phyloP scores from a whole-genome alignment of 1,140 invertebrate genomes.

The Saccostrea echinata region DNA sequence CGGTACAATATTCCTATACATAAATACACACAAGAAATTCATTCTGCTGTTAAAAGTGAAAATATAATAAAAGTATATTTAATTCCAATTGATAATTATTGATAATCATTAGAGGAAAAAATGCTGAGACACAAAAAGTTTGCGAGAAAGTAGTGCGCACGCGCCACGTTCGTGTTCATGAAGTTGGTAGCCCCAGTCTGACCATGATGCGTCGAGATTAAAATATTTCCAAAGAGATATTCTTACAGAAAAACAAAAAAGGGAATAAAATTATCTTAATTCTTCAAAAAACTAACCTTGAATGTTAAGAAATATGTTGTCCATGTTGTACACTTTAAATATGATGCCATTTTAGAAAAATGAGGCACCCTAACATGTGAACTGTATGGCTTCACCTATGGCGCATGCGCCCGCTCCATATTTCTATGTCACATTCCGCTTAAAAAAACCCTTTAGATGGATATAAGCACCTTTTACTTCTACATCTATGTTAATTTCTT shows the following conservation, averaged over 20 bases:
- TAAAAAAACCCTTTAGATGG: slow-evolving; percentile 22
- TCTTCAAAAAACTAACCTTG: slow-evolving; percentile 8
- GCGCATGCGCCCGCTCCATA: slow-evolving; percentile 11
- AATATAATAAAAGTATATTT: slow-evolving; percentile 4
- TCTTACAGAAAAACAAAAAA: not conserved
- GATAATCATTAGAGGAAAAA: not conserved
- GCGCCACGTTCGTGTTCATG: slow-evolving; percentile 32
- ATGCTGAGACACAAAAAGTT: slow-evolving; percentile 5
- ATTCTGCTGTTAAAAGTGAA: not conserved
- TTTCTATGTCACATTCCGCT: slow-evolving; percentile 24
- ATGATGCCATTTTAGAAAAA: slow-evolving; percentile 25
- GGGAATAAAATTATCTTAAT: not conserved
- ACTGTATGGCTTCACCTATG: slow-evolving; percentile 18
- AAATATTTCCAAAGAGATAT: not conserved
- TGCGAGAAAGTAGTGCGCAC: slow-evolving; percentile 10
- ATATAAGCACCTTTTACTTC: slow-evolving; percentile 36
- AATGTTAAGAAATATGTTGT: slow-evolving; percentile 2
- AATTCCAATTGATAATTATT: not conserved
- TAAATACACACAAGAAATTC: not conserved
- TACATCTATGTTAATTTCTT: slow-evolving; percentile 39
- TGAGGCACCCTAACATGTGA: slow-evolving; percentile 26
- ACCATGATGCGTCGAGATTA: slow-evolving; percentile 10
- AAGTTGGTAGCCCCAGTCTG: slow-evolving; percentile 35
- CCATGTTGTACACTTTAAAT: slow-evolving; percentile 7
- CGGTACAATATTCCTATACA: not conserved